A percentile compares a stretch with the other conserved stretches of the same genome.
phyloP scores from a whole-genome alignment of 2,888 invertebrate genomes.

The Apamea anceps region DNA sequence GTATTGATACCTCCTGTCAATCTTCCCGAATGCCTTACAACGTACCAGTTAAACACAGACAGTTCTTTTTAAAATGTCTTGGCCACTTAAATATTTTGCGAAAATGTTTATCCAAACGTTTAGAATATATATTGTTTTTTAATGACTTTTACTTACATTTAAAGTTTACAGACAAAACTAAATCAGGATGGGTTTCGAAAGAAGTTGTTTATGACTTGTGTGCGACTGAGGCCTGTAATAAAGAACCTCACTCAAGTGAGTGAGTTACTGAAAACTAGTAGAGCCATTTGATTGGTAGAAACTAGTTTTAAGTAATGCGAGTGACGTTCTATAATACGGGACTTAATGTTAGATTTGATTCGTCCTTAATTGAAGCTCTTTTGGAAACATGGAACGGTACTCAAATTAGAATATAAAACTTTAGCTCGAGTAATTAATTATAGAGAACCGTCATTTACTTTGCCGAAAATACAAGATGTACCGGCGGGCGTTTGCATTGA shows the following conservation, averaged over 20 bases:
- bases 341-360: background rate
- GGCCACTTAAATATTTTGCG: background rate
- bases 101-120: background rate
- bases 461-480: too few relatives aligned
- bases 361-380: background rate
- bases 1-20: background rate
- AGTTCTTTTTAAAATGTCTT: background rate
- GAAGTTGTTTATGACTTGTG: background rate
- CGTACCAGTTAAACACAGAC: background rate
- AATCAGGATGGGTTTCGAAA: too few relatives aligned
- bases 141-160: too few relatives aligned
- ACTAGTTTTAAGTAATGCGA: too few relatives aligned
- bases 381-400: background rate
- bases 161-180: too few relatives aligned
- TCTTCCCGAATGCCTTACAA: background rate
- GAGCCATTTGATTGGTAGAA: too few relatives aligned
- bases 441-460: background rate
- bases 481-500: too few relatives aligned
- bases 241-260: too few relatives aligned
- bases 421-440: background rate
- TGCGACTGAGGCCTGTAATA: background rate
- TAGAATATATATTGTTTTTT: accelerated
- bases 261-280: too few relatives aligned
- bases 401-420: background rate
- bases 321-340: too few relatives aligned